Evolutionary conservation across 2,113 vertebrate genomes (phyloP).

Genomic region (Muscicapa adusta): DNA sequence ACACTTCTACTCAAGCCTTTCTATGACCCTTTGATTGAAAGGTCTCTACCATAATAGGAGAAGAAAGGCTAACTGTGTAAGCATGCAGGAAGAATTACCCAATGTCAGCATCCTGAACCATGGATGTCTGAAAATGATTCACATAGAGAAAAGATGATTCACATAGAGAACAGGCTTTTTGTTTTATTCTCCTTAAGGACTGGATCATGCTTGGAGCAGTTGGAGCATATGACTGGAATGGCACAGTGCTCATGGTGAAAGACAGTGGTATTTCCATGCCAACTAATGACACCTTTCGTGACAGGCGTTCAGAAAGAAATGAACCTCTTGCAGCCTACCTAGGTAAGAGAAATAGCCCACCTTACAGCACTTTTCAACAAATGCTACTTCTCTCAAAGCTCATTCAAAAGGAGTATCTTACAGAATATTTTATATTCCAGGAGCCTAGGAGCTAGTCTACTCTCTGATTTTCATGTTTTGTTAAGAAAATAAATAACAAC

Average conservation of each 20-base stretch:
- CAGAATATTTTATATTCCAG: background rate
- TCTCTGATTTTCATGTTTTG: background rate
- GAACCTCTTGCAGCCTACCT: slow-evolving; percentile 89
- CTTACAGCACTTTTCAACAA: background rate
- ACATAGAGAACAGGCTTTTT: background rate
- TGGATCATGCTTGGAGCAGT: slow-evolving; percentile 93
- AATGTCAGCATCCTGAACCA: background rate
- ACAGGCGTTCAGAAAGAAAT: slow-evolving; percentile 72
- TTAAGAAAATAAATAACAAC: background rate
- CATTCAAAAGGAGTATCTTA: background rate
- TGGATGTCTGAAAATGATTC: background rate
- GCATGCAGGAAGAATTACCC: background rate
- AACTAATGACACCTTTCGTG: slow-evolving; percentile 76
- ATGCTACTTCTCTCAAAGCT: background rate
- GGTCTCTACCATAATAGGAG: background rate
- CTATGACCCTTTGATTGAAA: background rate
- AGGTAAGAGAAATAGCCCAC: slow-evolving; percentile 72
- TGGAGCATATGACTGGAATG: slow-evolving; percentile 96
- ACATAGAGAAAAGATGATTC: background rate
- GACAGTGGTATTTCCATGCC: slow-evolving; percentile 66
- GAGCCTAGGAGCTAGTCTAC: background rate
- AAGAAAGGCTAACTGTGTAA: background rate
- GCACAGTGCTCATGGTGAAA: slow-evolving; percentile 88
- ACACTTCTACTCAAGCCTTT: background rate
- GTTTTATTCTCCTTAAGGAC: slow-evolving; percentile 67